phyloP scores from a whole-genome alignment of 2,797 vertebrate genomes.

The Gymnocypris eckloni region DNA sequence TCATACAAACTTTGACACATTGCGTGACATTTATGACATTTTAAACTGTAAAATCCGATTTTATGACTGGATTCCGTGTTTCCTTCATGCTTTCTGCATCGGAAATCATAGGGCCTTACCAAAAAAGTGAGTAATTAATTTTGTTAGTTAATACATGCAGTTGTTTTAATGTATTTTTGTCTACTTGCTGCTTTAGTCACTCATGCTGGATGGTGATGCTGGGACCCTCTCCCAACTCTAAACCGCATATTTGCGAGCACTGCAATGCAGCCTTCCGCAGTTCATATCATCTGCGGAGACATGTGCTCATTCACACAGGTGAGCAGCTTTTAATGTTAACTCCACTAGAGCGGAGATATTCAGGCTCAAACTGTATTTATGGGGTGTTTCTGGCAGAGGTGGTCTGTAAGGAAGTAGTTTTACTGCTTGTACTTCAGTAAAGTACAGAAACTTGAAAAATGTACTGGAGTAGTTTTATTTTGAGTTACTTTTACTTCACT shows the following conservation, averaged over 20 bases:
- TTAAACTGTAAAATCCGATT: too few relatives aligned
- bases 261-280: conserved; percentile 98
- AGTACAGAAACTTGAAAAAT: too few relatives aligned
- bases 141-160: neutral
- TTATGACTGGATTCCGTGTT: too few relatives aligned
- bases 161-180: conserved; percentile 10
- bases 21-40: too few relatives aligned
- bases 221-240: conserved; percentile 90
- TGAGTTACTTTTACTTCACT: too few relatives aligned
- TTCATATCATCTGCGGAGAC: conserved; percentile 97
- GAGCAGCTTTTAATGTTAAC: conserved; percentile 65
- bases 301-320: conserved; percentile 98
- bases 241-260: conserved; percentile 98
- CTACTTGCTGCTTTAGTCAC: conserved; percentile 69
- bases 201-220: conserved; percentile 88
- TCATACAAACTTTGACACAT: too few relatives aligned
- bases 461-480: too few relatives aligned
- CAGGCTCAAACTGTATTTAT: neutral
- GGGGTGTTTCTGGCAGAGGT: neutral
- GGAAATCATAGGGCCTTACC: too few relatives aligned
- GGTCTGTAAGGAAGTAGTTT: too few relatives aligned
- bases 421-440: too few relatives aligned
- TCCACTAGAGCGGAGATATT: neutral
- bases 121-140: neutral
- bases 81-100: too few relatives aligned